Evolutionary conservation across 2,113 vertebrate genomes (phyloP).

Genomic region (Jacana jacana): DNA sequence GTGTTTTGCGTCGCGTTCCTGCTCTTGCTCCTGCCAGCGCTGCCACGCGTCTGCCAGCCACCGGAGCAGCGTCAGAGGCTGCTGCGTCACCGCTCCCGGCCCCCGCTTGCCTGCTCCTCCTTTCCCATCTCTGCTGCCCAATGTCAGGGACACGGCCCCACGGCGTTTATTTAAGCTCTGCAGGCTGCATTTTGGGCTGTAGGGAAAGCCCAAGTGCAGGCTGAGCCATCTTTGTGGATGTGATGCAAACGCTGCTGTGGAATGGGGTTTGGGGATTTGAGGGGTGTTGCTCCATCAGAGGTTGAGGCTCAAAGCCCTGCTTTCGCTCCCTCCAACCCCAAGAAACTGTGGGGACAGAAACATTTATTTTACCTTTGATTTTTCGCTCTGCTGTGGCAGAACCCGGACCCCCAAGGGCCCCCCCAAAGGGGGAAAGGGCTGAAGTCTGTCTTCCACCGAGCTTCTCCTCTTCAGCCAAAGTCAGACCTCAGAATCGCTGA

Average conservation of each 20-base stretch:
- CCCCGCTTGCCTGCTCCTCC: not conserved
- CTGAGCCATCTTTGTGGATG: rapidly evolving
- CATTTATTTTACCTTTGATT: too few relatives aligned
- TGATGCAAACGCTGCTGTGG: rapidly evolving
- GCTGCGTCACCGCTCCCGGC: not conserved
- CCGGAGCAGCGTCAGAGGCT: conserved; percentile 14
- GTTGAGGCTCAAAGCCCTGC: not conserved
- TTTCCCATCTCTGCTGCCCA: not conserved
- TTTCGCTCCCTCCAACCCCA: not conserved
- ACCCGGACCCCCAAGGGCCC: not conserved
- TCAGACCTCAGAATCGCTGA: rapidly evolving
- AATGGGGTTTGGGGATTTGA: not conserved
- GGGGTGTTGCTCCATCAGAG: not conserved
- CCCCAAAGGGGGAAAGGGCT: not conserved
- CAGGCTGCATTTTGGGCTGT: not conserved
- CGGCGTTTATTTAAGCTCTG: rapidly evolving
- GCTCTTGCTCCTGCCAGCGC: not conserved
- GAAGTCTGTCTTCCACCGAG: not conserved
- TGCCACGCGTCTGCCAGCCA: not conserved
- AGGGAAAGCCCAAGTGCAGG: not conserved
- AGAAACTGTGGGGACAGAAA: not conserved
- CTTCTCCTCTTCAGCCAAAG: rapidly evolving
- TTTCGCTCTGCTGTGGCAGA: not conserved
- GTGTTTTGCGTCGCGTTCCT: not conserved
- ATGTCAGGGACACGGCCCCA: rapidly evolving